Evolutionary conservation across 2,797 vertebrate species (phyloP).

Genomic region (Sorex maritimensis): DNA sequence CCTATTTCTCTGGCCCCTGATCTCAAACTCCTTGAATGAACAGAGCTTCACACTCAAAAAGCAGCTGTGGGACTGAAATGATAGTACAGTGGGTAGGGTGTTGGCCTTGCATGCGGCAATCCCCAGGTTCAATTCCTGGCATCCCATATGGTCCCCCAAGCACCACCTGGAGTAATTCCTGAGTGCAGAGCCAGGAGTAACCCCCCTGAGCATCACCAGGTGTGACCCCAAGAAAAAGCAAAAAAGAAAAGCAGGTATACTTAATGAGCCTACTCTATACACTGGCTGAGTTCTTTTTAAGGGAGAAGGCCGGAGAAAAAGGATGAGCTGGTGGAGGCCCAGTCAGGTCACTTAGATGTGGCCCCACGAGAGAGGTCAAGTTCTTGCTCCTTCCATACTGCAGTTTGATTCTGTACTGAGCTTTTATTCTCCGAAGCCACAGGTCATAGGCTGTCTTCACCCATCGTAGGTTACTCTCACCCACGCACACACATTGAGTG

Average conservation of each 20-base stretch:
- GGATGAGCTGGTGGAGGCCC: neutral
- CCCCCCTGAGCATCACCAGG: too few species aligned
- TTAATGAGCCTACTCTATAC: conserved; percentile 22
- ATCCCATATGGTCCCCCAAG: too few species aligned
- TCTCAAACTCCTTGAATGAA: conserved; percentile 61
- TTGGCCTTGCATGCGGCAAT: too few species aligned
- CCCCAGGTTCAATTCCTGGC: too few species aligned
- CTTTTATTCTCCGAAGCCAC: neutral
- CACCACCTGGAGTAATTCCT: too few species aligned
- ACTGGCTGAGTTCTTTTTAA: neutral
- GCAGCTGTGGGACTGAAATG: too few species aligned
- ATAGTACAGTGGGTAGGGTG: too few species aligned
- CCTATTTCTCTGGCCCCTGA: neutral
- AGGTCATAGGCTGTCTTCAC: neutral
- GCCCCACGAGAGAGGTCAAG: neutral
- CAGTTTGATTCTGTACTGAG: neutral
- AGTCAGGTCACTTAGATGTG: neutral
- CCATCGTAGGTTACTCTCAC: neutral
- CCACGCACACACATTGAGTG: neutral
- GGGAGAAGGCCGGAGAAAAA: conserved; percentile 3
- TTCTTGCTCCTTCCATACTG: neutral
- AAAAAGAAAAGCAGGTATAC: conserved; percentile 22
- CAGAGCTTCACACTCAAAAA: neutral
- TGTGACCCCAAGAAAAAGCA: too few species aligned
- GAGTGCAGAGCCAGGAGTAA: too few species aligned